Conservation (phyloP, 2,797 vertebrate genomes). For the Cossypha dichroa region DNA sequence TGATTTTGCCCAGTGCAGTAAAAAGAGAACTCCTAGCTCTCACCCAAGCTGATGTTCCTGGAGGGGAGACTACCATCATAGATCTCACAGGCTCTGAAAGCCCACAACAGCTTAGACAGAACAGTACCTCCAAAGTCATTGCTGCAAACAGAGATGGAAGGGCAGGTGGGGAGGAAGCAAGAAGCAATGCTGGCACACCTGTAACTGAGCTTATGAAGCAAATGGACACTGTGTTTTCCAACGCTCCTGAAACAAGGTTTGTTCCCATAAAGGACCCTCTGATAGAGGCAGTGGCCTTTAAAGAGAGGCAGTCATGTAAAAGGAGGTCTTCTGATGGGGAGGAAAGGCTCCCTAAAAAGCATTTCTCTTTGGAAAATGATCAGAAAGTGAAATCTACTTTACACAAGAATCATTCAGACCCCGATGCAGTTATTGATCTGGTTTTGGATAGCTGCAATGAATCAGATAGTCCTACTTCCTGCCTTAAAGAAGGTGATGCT, state of each 20-base stretch:
- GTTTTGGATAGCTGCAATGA: background rate
- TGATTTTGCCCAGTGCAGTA: constrained; percentile 91
- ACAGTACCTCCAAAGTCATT: background rate
- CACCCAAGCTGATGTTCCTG: constrained; percentile 72
- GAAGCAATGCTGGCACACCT: constrained; percentile 88
- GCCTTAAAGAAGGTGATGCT: constrained; percentile 61
- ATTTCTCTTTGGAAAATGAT: constrained; percentile 87
- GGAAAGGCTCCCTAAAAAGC: constrained; percentile 91
- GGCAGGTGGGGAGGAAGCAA: constrained; percentile 71
- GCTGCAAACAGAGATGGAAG: background rate
- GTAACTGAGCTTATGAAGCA: constrained; percentile 92
- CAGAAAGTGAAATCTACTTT: constrained; percentile 61
- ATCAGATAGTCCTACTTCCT: background rate
- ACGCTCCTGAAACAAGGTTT: constrained; percentile 66
- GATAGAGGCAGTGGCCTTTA: constrained; percentile 64
- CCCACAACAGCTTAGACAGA: background rate
- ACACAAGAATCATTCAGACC: background rate
- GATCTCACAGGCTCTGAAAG: constrained; percentile 29
- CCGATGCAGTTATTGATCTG: constrained; percentile 1
- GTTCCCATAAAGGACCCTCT: constrained; percentile 59
- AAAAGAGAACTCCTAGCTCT: constrained; percentile 91
- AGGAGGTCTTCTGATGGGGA: constrained; percentile 91
- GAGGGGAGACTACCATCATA: background rate
- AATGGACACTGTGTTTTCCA: constrained; percentile 88
- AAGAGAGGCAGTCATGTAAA: constrained; percentile 88